Evolutionary conservation across 2,797 vertebrate genomes (phyloP).

Genomic region (Loris lydekkerianus): DNA sequence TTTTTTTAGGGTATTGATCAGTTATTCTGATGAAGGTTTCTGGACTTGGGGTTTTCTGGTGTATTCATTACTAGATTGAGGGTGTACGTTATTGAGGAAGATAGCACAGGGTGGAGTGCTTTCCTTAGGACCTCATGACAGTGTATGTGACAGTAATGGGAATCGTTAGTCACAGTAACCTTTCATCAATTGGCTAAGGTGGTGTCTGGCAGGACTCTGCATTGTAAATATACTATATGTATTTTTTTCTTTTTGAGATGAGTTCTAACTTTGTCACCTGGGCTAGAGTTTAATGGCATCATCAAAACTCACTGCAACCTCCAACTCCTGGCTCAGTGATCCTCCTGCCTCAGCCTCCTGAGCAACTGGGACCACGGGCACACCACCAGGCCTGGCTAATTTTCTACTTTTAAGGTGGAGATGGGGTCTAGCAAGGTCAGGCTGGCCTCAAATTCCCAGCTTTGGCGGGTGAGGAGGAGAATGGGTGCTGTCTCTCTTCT

Average conservation of each 20-base stretch:
- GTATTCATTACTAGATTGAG: background rate
- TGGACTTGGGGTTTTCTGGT: background rate
- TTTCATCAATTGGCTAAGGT: background rate
- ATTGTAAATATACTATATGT: background rate
- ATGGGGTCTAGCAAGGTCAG: background rate
- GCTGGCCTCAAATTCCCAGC: background rate
- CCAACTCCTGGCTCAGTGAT: background rate
- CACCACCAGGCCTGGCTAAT: background rate
- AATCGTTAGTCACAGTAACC: background rate
- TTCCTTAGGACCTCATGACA: background rate
- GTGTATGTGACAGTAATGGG: rapidly evolving
- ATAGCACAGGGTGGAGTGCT: rapidly evolving
- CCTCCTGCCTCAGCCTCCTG: background rate
- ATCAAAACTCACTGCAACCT: background rate
- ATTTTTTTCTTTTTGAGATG: background rate
- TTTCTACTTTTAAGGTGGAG: background rate
- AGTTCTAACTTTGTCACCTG: background rate
- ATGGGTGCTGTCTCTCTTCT: background rate
- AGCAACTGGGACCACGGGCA: background rate
- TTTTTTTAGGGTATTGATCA: background rate
- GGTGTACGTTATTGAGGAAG: background rate
- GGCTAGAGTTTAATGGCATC: background rate
- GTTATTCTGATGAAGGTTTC: background rate
- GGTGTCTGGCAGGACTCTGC: background rate
- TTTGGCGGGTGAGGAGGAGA: background rate